Conservation (phyloP, 2,888 invertebrate species). For the Ganaspis brasiliensis region DNA sequence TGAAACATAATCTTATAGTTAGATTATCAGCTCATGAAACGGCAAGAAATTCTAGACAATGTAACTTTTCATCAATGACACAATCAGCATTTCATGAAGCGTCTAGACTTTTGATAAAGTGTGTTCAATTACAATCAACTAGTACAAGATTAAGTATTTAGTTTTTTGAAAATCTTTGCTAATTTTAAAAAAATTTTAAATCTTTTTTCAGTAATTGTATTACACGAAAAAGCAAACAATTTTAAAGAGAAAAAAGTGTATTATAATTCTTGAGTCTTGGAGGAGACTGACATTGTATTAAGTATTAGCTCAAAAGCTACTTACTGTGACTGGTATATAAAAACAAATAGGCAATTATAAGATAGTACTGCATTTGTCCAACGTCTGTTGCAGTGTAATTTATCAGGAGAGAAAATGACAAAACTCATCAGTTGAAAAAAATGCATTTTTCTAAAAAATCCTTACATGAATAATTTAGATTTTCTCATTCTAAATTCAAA, state of each 20-base stretch:
- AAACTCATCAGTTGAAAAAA: too few species aligned
- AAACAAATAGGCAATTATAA: slow-evolving; percentile 17
- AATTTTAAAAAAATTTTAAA: too few species aligned
- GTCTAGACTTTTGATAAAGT: neutral
- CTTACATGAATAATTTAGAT: too few species aligned
- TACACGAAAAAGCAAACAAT: too few species aligned
- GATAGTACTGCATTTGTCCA: slow-evolving; percentile 7
- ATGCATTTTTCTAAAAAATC: too few species aligned
- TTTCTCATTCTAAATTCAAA: too few species aligned
- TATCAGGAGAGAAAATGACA: neutral
- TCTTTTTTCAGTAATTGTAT: too few species aligned
- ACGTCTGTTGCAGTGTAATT: neutral
- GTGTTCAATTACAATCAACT: neutral
- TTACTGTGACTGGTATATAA: neutral
- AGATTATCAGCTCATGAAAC: neutral
- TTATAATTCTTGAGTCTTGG: too few species aligned
- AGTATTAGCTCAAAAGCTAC: slow-evolving; percentile 25
- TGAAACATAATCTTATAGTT: slow-evolving; percentile 3
- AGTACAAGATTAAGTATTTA: neutral
- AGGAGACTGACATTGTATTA: slow-evolving; percentile 1
- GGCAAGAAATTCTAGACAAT: neutral
- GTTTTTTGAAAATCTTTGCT: too few species aligned
- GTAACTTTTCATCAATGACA: neutral
- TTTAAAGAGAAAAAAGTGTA: too few species aligned
- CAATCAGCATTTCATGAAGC: slow-evolving; percentile 11